These are phyloP conservation scores for Theretra japonica DNA, from an alignment of 2,888 invertebrate species.

Conservation along the genomic window DNA sequence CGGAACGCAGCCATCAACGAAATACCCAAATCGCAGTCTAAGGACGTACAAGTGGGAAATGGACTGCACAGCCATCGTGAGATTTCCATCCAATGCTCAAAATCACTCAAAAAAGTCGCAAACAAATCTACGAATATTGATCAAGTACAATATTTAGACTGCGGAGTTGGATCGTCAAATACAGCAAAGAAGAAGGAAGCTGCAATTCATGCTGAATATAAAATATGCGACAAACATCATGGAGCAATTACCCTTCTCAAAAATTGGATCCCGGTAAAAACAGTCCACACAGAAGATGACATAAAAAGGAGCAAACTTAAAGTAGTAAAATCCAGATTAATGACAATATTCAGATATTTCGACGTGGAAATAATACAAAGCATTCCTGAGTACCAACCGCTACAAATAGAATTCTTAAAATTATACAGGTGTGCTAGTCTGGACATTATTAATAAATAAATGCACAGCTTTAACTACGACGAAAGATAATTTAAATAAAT, in stretches of 20 bases:
- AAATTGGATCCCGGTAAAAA: constrained; percentile 46
- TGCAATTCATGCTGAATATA: constrained; percentile 47
- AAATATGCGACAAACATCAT: constrained; percentile 60
- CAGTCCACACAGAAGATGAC: constrained; percentile 31
- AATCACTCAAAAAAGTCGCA: constrained; percentile 35
- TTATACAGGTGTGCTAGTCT: constrained; percentile 55
- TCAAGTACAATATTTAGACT: constrained; percentile 43
- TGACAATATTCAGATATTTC: constrained; percentile 48
- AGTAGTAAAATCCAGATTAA: constrained; percentile 47
- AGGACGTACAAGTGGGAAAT: constrained; percentile 53
- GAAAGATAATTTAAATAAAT: background rate
- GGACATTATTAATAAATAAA: constrained; percentile 37
- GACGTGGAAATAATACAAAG: constrained; percentile 63
- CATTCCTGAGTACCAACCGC: constrained; percentile 49
- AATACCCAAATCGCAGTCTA: constrained; percentile 38
- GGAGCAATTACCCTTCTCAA: constrained; percentile 50
- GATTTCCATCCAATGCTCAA: constrained; percentile 53
- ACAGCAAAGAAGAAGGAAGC: constrained; percentile 47
- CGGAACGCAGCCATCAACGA: background rate
- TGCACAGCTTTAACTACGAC: background rate
- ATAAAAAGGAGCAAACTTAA: constrained; percentile 36
- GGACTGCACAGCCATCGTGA: constrained; percentile 42
- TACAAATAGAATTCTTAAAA: constrained; percentile 46
- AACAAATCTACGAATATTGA: constrained; percentile 55
- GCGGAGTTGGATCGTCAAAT: constrained; percentile 44